Base-by-base conservation (phyloP, 2,888 invertebrate species). In the Drosophila mimetica region DNA sequence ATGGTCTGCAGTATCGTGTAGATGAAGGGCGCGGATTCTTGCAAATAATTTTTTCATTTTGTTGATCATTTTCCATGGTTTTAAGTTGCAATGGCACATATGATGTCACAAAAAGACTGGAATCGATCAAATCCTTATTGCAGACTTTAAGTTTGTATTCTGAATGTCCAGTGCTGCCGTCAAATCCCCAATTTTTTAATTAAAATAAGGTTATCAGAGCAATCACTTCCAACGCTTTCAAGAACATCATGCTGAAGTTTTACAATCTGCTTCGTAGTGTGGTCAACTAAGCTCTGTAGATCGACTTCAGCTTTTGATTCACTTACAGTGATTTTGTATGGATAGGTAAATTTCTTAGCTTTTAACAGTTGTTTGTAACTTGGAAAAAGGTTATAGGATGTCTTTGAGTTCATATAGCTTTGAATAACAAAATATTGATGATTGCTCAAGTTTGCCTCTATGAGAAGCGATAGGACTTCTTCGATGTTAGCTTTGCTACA, bases 391-490 rank as follows among this genome's bases (percentile, higher is more conserved):
- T 32, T 6, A 13, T 13, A 32, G 32, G 32, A 32, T 11, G 9
- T 22, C 13, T 13, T 32, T 32, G 32, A 6, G 6, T 30, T 30
- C 8, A 30, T 8, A 30, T 30, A 30, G 9, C 30, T 30, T 32
- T 13, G n/a, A n/a, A n/a, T n/a, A n/a, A n/a, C 13, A 32, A 32
- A 32, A 13, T 32, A 32, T 22, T 22, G 22, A 22, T 36, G 50
- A 36, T 46, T 28, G 34, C 47, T 53, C 41, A 54, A 16, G 16
- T 53, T 53, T 41, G 41, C 47, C n/a, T 53, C 53, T 4, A 61
- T 42, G 7, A 54, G 34, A 16, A 61, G 48, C n/a, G 36, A 48
- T 36, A 63, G 18, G 34, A 54, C 54, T 22, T 63, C 20, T 20
- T 54, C 61, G 14, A 61, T 32, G 52, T 47, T 46, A 46, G 30